phyloP scores from a whole-genome alignment of 2,797 vertebrate species.

The Hydrolagus colliei region DNA sequence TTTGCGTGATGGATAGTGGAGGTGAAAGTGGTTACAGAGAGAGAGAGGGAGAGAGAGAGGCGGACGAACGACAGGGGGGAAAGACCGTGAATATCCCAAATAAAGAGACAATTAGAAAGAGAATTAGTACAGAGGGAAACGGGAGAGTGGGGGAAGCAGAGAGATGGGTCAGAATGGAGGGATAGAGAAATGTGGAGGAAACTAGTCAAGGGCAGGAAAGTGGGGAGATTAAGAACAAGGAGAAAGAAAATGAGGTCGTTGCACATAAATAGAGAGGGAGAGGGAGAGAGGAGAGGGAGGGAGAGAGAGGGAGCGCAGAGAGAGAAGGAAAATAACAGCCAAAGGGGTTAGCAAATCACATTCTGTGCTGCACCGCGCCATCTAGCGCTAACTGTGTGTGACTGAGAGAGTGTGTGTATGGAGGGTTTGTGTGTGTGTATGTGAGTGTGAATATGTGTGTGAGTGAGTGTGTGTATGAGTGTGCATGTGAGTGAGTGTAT shows the following conservation, averaged over 20 bases:
- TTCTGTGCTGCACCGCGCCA: constrained; percentile 8
- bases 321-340: neutral
- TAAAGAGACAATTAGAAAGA: constrained; percentile 25
- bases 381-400: neutral
- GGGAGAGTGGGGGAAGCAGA: neutral
- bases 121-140: neutral
- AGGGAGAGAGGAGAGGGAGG: neutral
- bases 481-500: too few relatives aligned
- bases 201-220: too few relatives aligned
- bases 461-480: too few relatives aligned
- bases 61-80: constrained; percentile 36
- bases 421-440: too few relatives aligned
- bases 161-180: too few relatives aligned
- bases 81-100: constrained; percentile 26
- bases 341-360: neutral
- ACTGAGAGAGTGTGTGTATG: too few relatives aligned
- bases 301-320: neutral
- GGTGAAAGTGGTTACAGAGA: neutral
- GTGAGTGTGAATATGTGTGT: too few relatives aligned
- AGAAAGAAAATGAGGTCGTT: too few relatives aligned
- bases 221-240: too few relatives aligned
- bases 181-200: too few relatives aligned
- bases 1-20: neutral
- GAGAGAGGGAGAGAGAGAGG: constrained; percentile 25
- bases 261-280: neutral